These are phyloP conservation scores for Heterohyrax brucei DNA, from an alignment of 2,797 vertebrate species.

Conservation along the genomic window DNA sequence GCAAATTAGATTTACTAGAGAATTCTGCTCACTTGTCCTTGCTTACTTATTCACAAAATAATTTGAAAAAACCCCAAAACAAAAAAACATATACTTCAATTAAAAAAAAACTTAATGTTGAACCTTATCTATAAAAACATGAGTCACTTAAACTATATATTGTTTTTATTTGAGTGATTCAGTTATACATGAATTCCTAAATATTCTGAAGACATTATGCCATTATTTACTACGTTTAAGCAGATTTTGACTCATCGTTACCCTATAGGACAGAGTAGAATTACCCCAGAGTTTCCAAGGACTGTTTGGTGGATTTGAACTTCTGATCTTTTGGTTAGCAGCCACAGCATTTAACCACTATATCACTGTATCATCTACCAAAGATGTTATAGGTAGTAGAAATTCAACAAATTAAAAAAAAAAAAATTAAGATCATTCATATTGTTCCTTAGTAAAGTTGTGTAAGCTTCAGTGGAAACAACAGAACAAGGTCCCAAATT, in stretches of 20 bases:
- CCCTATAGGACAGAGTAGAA: too few relatives aligned
- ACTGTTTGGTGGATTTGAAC: too few relatives aligned
- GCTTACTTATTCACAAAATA: conserved; percentile 58
- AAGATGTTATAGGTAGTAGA: conserved; percentile 29
- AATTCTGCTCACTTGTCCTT: neutral
- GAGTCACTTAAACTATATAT: conserved; percentile 40
- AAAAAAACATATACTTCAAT: neutral
- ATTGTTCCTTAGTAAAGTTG: conserved; percentile 28
- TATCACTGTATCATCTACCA: too few relatives aligned
- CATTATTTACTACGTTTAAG: too few relatives aligned
- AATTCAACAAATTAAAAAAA: conserved; percentile 22
- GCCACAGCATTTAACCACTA: too few relatives aligned
- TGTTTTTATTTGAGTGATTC: conserved; percentile 49
- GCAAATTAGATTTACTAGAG: neutral
- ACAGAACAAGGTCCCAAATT: neutral
- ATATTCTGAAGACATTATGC: conserved; percentile 30
- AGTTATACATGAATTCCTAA: conserved; percentile 5
- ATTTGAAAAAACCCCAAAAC: neutral
- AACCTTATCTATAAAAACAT: neutral
- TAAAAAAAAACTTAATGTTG: neutral
- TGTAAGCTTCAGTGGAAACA: neutral
- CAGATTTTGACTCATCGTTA: too few relatives aligned
- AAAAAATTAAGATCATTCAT: conserved; percentile 21
- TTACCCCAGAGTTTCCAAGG: too few relatives aligned
- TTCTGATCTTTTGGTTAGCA: too few relatives aligned